Evolutionary conservation across 2,113 vertebrate species (phyloP), one percentile per base, ranked within the genome.

Genomic region (Brachyhypopomus occidentalis): DNA sequence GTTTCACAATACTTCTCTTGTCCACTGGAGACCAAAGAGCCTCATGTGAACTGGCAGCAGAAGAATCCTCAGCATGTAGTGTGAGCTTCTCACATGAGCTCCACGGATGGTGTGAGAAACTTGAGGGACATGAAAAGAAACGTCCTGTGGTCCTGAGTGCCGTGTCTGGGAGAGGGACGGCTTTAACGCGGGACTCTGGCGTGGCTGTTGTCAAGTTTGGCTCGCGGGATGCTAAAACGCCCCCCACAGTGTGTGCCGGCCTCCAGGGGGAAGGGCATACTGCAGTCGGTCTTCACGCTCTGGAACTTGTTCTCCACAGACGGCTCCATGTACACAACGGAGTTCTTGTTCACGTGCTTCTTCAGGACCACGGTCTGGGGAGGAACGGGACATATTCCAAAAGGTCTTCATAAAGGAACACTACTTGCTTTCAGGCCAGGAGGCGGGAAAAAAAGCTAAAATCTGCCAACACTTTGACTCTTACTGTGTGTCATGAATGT

Each of bases 311-410:
- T 92, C 86, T 94, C 94, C 85, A 92, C 94, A 62, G 92, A 92
- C 12, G 93, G 92, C 83, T 95, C 94, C 92, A 93, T 92, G 86
- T 94, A 94, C 36, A 94, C 91, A 82, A 94, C 93, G 0, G 93
- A 90, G 85, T 91, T 93, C 87, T 92, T 94, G 88, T 93, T 94
- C 19, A 94, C 86, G 2, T 94, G 93, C 80, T 95, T 95, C 88
- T 95, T 92, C 30, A 95, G 86, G 81, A 94, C 93, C 83, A 94
- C 93, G 0, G 92, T 92, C 94, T 95, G 38, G 25, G 23, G 16
- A 73, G 9, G 22, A 77, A 76, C 8, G 36, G 60, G 25, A 60
- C 4, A 85, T 59, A 14, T 58, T 8, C 52, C 72, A 27, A 34
- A 19, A 16, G n/a, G 38, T 45, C 83, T 72, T 58, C 22, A 73